Evolutionary conservation across 2,888 invertebrate genomes (phyloP).

Genomic region (Dicyrtomina minuta): DNA sequence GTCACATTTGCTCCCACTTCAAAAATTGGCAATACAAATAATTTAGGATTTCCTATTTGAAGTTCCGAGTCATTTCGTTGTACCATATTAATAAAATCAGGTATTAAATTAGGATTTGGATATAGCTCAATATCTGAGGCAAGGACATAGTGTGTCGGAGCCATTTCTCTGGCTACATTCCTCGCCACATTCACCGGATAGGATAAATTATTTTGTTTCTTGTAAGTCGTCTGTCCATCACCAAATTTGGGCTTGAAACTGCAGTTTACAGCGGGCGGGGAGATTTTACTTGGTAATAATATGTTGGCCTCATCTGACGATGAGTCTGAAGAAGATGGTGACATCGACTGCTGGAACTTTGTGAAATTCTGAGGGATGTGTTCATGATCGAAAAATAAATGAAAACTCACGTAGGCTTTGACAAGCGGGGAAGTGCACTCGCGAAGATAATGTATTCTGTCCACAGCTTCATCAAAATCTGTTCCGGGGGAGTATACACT

Average conservation of each 20-base stretch:
- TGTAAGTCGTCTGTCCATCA: constrained; percentile 64
- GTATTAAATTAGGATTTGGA: constrained; percentile 79
- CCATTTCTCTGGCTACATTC: constrained; percentile 80
- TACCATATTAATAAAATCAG: constrained; percentile 81
- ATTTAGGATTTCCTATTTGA: constrained; percentile 64
- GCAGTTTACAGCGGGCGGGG: constrained; percentile 40
- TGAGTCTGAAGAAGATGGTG: too few relatives aligned
- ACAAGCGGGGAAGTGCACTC: constrained; percentile 72
- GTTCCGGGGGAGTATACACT: constrained; percentile 84
- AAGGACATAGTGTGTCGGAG: too few relatives aligned
- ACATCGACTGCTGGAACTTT: constrained; percentile 6
- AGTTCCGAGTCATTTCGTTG: constrained; percentile 62
- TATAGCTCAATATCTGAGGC: too few relatives aligned
- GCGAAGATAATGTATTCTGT: constrained; percentile 77
- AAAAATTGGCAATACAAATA: constrained; percentile 85
- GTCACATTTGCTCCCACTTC: constrained; percentile 70
- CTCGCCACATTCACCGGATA: constrained; percentile 90
- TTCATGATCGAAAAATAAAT: constrained; percentile 82
- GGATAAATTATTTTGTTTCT: constrained; percentile 74
- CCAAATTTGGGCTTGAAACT: constrained; percentile 64
- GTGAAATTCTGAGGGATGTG: constrained; percentile 67
- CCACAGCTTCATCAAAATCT: constrained; percentile 75
- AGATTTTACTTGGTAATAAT: too few relatives aligned
- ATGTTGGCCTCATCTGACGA: too few relatives aligned
- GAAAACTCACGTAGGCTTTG: constrained; percentile 80